Percentiles rank a stretch among this genome's conserved stretches.
phyloP scores from a whole-genome alignment of 2,113 vertebrate genomes.

The Sitta europaea region DNA sequence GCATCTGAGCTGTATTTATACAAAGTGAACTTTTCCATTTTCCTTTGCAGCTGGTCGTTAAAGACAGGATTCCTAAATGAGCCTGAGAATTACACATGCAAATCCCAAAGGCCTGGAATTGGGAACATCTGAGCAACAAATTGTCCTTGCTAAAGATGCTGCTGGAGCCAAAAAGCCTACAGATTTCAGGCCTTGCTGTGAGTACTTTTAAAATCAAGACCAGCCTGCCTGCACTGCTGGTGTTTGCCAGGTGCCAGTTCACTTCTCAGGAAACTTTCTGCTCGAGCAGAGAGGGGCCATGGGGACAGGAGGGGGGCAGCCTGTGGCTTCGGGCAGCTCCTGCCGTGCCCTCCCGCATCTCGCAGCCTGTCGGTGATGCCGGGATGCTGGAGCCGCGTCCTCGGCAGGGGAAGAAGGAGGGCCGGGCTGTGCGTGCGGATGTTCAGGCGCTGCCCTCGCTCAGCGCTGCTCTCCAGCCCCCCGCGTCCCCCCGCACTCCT shows the following conservation, averaged over 20 bases:
- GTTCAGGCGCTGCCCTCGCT: no score
- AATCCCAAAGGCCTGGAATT: constrained; percentile 3
- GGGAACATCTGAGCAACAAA: constrained; percentile 56
- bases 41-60: not conserved
- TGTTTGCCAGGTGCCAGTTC: not conserved
- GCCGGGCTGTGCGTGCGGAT: not conserved
- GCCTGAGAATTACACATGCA: constrained; percentile 35
- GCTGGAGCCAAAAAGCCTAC: constrained; percentile 9
- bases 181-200: not conserved
- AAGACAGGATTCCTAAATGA: constrained; percentile 25
- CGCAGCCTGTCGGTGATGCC: fast-evolving
- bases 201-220: not conserved
- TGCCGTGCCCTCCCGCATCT: not conserved
- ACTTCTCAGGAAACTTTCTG: not conserved
- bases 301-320: not conserved
- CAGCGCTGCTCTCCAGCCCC: not conserved
- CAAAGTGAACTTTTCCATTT: not conserved
- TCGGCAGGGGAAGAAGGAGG: not conserved
- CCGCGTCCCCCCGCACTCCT: not conserved
- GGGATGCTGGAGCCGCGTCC: not conserved
- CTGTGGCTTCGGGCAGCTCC: not conserved
- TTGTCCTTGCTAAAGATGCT: constrained; percentile 21
- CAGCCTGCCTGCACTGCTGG: not conserved
- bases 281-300: not conserved
- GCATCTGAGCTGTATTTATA: not conserved